A percentile compares a stretch with the other conserved stretches of the same genome.
phyloP scores from a whole-genome alignment of 2,888 invertebrate species.

The Metallyticus violacea region DNA sequence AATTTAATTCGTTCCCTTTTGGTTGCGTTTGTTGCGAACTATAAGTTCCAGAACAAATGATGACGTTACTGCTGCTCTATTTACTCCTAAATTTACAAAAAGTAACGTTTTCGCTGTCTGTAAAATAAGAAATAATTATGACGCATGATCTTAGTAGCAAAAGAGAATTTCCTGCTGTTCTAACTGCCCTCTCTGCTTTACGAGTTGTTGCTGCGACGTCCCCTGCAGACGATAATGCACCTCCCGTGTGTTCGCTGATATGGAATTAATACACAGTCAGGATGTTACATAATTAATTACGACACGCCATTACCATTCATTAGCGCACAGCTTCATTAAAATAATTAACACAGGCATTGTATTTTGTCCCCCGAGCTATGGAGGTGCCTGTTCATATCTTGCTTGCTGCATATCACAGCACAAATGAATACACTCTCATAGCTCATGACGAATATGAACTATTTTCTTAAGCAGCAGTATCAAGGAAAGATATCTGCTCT shows the following conservation, averaged over 20 bases:
- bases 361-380: not conserved
- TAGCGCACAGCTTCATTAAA: not conserved
- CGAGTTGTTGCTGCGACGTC: too few species aligned
- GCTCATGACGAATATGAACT: too few species aligned
- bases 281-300: not conserved
- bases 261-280: not conserved
- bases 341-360: not conserved
- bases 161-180: too few species aligned
- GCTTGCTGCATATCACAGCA: too few species aligned
- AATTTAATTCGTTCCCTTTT: too few species aligned
- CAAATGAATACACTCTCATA: too few species aligned
- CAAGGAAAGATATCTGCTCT: too few species aligned
- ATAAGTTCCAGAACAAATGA: not conserved
- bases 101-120: not conserved
- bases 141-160: not conserved
- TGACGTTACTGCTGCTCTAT: not conserved
- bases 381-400: not conserved
- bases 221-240: not conserved
- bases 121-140: not conserved
- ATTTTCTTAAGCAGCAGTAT: too few species aligned
- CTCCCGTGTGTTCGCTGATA: not conserved
- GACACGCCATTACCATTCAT: not conserved
- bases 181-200: not conserved
- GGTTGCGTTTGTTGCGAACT: not conserved
- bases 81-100: not conserved